Evolutionary conservation across 2,888 invertebrate genomes (phyloP).

Genomic region (Phrixothrix hirtus): DNA sequence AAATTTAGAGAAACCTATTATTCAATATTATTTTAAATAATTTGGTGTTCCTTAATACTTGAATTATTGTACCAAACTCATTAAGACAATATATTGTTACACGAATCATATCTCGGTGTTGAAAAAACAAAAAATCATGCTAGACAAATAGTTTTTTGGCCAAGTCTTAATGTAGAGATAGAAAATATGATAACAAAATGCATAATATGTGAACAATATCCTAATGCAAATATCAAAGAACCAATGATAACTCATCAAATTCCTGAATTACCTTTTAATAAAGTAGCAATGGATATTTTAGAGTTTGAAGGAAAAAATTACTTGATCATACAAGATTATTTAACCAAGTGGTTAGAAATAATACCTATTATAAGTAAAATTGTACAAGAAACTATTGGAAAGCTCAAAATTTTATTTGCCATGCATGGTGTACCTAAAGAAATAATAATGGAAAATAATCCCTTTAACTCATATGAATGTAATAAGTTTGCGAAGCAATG

Average conservation of each 20-base stretch:
- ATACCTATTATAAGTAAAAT: slow-evolving; percentile 18
- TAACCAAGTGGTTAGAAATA: slow-evolving; percentile 37
- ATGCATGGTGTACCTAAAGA: slow-evolving; percentile 32
- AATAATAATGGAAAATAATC: slow-evolving; percentile 36
- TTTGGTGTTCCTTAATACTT: not conserved
- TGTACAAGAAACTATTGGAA: slow-evolving; percentile 19
- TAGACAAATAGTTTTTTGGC: slow-evolving; percentile 1
- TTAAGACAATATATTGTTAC: not conserved
- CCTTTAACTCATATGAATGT: slow-evolving; percentile 27
- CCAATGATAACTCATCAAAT: not conserved
- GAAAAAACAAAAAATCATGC: not conserved
- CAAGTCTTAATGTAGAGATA: not conserved
- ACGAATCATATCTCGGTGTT: not conserved
- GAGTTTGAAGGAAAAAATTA: slow-evolving; percentile 15
- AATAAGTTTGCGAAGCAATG: slow-evolving; percentile 30
- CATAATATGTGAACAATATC: not conserved
- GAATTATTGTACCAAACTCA: not conserved
- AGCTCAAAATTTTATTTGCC: slow-evolving; percentile 33
- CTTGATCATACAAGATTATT: slow-evolving; percentile 38
- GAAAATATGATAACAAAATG: not conserved
- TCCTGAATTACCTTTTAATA: no score
- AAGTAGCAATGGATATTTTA: not conserved
- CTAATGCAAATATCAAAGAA: no score
- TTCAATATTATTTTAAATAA: not conserved
- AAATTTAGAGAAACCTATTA: not conserved